Percentiles rank a stretch among this genome's conserved stretches.
Conservation (phyloP, 2,888 invertebrate species). For the Agrilus mali region DNA sequence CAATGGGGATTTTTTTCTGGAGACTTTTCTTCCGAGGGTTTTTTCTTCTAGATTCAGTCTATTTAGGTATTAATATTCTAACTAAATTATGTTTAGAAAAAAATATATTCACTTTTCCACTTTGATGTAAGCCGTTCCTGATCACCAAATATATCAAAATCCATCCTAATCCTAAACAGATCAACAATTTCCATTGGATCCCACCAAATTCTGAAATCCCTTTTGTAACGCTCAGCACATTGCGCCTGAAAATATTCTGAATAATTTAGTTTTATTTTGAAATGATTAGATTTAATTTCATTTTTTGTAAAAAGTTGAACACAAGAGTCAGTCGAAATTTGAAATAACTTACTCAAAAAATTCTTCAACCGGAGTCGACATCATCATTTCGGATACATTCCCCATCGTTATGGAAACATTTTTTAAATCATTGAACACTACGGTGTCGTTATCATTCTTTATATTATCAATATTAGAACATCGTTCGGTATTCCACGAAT, state of each 20-base stretch:
- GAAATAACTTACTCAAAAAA: slow-evolving; percentile 41
- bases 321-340: too few species aligned
- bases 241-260: slow-evolving; percentile 35
- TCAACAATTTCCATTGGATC: slow-evolving; percentile 55
- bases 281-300: too few species aligned
- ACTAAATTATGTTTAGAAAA: not conserved
- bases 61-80: too few species aligned
- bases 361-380: slow-evolving; percentile 42
- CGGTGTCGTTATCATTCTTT: too few species aligned
- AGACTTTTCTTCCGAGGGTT: too few species aligned
- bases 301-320: too few species aligned
- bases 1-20: too few species aligned
- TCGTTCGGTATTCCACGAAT: slow-evolving; percentile 52
- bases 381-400: slow-evolving; percentile 6
- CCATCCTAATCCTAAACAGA: slow-evolving; percentile 53
- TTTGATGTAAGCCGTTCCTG: slow-evolving; percentile 60
- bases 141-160: slow-evolving; percentile 57
- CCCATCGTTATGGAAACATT: not conserved
- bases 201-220: slow-evolving; percentile 49
- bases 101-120: slow-evolving; percentile 48
- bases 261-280: too few species aligned
- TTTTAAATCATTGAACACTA: too few species aligned
- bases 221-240: slow-evolving; percentile 46
- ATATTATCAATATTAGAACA: slow-evolving; percentile 24
- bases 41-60: too few species aligned